Evolutionary conservation across 2,888 invertebrate genomes (phyloP).

Genomic region (Cataglyphis altisquamis): DNA sequence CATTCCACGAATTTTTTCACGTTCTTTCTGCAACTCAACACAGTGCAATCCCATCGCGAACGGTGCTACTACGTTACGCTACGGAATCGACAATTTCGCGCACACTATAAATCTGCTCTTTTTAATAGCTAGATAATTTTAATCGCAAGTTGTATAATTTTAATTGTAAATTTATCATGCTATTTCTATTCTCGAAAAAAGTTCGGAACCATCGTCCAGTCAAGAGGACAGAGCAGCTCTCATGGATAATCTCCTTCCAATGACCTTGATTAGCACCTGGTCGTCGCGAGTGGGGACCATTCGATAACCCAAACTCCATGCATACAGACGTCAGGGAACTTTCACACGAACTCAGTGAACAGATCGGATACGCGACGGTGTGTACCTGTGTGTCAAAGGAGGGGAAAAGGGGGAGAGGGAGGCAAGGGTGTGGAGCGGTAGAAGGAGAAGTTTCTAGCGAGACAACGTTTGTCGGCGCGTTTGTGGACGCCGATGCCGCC

Average conservation of each 20-base stretch:
- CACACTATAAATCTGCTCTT: neutral
- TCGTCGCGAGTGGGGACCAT: constrained; percentile 55
- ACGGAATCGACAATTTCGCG: constrained; percentile 5
- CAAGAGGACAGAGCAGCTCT: neutral
- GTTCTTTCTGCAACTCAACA: constrained; percentile 32
- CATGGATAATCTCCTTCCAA: constrained; percentile 12
- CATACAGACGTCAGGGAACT: constrained; percentile 11
- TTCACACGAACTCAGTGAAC: constrained; percentile 33
- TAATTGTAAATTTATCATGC: neutral
- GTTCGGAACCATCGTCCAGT: neutral
- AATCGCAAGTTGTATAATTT: neutral
- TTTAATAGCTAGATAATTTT: neutral
- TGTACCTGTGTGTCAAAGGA: constrained; percentile 35
- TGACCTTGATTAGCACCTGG: constrained; percentile 78
- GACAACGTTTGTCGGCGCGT: constrained; percentile 86
- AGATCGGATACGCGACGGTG: constrained; percentile 34
- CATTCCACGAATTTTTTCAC: constrained; percentile 45
- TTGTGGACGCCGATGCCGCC: constrained; percentile 82
- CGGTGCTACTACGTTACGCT: constrained; percentile 8
- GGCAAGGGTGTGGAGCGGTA: constrained; percentile 55
- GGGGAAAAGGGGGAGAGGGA: constrained; percentile 26
- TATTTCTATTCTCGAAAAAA: neutral
- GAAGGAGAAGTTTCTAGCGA: constrained; percentile 79
- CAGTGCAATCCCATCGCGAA: neutral
- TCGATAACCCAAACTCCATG: constrained; percentile 44